These are phyloP conservation scores for Otus sunia DNA, from an alignment of 2,113 vertebrate genomes.

Conservation along the genomic window DNA sequence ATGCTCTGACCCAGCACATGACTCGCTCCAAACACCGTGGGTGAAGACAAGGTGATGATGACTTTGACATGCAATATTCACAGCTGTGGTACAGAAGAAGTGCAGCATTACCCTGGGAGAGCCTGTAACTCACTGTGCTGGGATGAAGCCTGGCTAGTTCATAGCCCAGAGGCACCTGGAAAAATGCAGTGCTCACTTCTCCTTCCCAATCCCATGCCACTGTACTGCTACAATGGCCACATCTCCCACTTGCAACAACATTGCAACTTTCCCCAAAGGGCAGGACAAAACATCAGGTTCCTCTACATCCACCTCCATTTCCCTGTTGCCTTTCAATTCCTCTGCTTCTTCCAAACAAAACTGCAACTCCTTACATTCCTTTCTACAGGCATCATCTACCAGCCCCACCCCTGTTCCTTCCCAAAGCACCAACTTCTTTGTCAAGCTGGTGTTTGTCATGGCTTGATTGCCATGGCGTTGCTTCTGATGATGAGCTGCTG, in stretches of 20 bases:
- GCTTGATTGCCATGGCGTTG: neutral
- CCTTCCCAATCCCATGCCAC: neutral
- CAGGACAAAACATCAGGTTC: neutral
- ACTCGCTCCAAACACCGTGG: neutral
- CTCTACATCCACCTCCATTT: neutral
- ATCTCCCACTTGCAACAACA: neutral
- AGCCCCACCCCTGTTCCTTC: neutral
- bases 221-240: neutral
- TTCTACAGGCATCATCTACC: neutral
- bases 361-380: neutral
- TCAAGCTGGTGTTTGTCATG: neutral
- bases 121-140: neutral
- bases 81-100: neutral
- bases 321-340: neutral
- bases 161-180: neutral
- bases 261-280: neutral
- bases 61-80: neutral
- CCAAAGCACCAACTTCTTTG: neutral
- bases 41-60: neutral
- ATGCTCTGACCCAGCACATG: neutral
- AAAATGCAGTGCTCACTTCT: neutral
- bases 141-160: neutral
- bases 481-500: neutral
- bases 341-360: neutral
- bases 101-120: neutral